Base-by-base conservation (phyloP, 2,888 invertebrate genomes). In the Himalopsyche anomala region DNA sequence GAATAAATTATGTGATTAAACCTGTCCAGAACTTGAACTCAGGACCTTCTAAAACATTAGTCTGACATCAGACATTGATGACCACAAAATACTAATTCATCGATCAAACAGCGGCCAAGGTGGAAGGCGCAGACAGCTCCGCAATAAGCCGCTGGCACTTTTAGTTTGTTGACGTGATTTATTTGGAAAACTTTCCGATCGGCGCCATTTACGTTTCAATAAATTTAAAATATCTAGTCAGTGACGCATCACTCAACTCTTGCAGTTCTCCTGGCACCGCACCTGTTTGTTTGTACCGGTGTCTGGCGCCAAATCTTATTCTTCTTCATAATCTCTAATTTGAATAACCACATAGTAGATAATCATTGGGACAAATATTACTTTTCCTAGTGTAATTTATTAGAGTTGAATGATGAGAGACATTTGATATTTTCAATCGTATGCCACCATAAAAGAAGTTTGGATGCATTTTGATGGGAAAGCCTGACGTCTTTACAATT, bases 241-340 rank as follows among this genome's bases (percentile, higher is more conserved):
- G 62, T 62, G 62, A 62, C 62, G 62, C 62, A 62, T 19, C 62
- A 28, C 62, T 62, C 62, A 62, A 62, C 62, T 62, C 28, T 62
- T 62, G 62, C 62, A 19, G 19, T 62, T 62, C 62, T n/a, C 3
- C 62, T 11, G 19, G 9, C 62, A 62, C 62, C 62, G 62, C 62
- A 62, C 62, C 62, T 62, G 62, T 62, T 62, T 62, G 62, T 62
- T 62, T 62, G 62, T 62, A 62, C 28, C 11, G 19, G 62, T 62
- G 62, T 62, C 82, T 45, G 85, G 85, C 85, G 85, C 85, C 85
- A 69, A 85, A 82, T 82, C 82, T 82, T 82, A 82, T 85, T 85
- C 82, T 82, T 54, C 42, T 74, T 54, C 82, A 55, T 85, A 85
- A 85, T 85, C 85, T 85, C 85, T 85, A 85, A 85, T 85, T 85